Evolutionary conservation across 2,797 vertebrate genomes (phyloP), one percentile per base, ranked within the genome.

Genomic region (Crocidura indochinensis): DNA sequence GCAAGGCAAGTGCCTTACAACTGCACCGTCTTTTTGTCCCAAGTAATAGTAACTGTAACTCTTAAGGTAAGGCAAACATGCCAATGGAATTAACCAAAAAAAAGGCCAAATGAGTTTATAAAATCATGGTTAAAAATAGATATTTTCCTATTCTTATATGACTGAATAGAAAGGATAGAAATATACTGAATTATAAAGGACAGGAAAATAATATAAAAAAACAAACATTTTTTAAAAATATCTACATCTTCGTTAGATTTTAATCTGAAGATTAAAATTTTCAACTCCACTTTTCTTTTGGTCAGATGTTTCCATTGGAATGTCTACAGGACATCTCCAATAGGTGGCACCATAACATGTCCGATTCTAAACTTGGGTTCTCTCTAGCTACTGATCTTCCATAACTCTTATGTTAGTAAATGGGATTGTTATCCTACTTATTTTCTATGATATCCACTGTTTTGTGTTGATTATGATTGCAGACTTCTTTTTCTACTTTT

Each of bases 101-200:
- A 67, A 69, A n/a, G 67, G n/a, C 15, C 76, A 88, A 75, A 71
- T 82, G 64, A 53, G 10, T 74, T 86, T 82, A 53, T 64, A 29
- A 91, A 8, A 38, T 71, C 72, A 44, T 65, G 56, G 87, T 27
- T n/a, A 20, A 73, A 17, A 19, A 56, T 56, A 12, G 20, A 19
- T 19, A 20, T 29, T 78, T 90, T 62, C 15, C 27, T 92, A 4
- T 91, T 91, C 60, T 71, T 2, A 38, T 84, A 49, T 53, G 29
- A n/a, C 79, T 4, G 71, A 38, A 74, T 90, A 90, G 53, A 56
- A 56, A 72, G 72, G 72, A 72, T 71, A 0, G 7, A 56, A 88
- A 47, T 47, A 26, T 26, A 75, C 1, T 47, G 49, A 2, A 29
- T 72, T 91, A n/a, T 71, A 12, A 53, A 75, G 5, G 22, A 65